Conservation (phyloP, 1,140 invertebrate genomes). For the Chymomyza costata region DNA sequence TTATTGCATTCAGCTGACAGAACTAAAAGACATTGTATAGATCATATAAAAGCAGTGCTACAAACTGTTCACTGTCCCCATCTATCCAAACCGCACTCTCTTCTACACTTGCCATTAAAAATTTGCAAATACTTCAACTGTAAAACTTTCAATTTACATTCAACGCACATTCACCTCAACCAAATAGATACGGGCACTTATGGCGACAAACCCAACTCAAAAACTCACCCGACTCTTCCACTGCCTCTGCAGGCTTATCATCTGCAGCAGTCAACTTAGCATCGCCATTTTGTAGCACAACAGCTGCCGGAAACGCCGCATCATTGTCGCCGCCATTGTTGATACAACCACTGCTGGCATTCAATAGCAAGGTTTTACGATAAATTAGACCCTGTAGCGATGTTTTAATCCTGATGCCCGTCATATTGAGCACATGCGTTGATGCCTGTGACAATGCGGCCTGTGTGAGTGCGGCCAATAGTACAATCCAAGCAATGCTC, state of each 20-base stretch:
- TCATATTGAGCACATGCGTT: conserved; percentile 87
- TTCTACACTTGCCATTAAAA: no score
- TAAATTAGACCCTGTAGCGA: conserved; percentile 83
- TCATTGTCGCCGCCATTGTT: conserved; percentile 29
- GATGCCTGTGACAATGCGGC: conserved; percentile 89
- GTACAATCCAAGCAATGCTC: conserved; percentile 83
- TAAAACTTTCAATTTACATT: conserved; percentile 54
- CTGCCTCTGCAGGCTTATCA: conserved; percentile 20
- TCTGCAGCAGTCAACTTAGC: conserved; percentile 26
- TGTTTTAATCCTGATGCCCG: conserved; percentile 86
- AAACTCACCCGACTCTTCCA: conserved; percentile 28
- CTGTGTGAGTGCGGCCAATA: conserved; percentile 84
- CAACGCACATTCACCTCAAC: conserved; percentile 39
- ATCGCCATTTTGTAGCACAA: conserved; percentile 27
- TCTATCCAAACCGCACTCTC: no score
- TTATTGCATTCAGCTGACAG: no score
- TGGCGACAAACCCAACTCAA: conserved; percentile 5
- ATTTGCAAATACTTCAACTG: conserved; percentile 29
- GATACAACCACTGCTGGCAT: conserved; percentile 43
- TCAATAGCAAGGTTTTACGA: conserved; percentile 74
- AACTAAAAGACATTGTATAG: no score
- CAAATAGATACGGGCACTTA: conserved; percentile 17
- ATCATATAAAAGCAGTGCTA: no score
- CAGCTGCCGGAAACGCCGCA: conserved; percentile 41
- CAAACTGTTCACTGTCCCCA: no score